A percentile compares a stretch with the other conserved stretches of the same genome.
Evolutionary conservation across 2,888 invertebrate genomes (phyloP).

Genomic region (Mythimna albipuncta): DNA sequence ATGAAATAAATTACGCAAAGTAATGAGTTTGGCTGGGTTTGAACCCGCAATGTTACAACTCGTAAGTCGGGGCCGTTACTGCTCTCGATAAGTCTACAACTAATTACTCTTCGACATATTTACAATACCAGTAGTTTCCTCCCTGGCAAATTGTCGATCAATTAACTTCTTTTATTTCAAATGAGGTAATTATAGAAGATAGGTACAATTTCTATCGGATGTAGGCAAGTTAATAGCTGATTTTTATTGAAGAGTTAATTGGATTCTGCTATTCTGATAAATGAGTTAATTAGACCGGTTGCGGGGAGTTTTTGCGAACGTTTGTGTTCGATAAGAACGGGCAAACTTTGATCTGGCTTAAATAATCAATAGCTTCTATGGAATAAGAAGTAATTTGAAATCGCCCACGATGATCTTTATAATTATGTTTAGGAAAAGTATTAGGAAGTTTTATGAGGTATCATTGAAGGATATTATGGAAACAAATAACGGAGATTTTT

Average conservation of each 20-base stretch:
- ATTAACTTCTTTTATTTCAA: conserved; percentile 42
- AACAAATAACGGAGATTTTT: neutral
- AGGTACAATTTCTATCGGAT: conserved; percentile 28
- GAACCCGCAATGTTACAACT: no score
- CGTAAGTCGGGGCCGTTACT: no score
- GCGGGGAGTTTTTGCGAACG: conserved; percentile 20
- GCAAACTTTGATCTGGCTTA: conserved; percentile 10
- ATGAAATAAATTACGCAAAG: no score
- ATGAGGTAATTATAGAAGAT: conserved; percentile 47
- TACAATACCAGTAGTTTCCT: conserved; percentile 61
- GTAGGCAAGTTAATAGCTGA: conserved; percentile 25
- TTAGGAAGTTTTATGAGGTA: neutral
- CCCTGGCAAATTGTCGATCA: conserved; percentile 29
- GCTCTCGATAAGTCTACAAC: conserved; percentile 58
- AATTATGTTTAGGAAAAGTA: conserved; percentile 11
- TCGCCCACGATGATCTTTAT: neutral
- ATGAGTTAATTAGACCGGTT: conserved; percentile 36
- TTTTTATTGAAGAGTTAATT: conserved; percentile 44
- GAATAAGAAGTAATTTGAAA: conserved; percentile 5
- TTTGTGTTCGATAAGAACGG: neutral
- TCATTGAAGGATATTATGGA: neutral
- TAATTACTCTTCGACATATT: conserved; percentile 77
- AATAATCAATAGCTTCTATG: neutral
- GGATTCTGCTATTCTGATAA: conserved; percentile 35
- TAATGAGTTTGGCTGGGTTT: no score